Base-by-base conservation (phyloP, 2,888 invertebrate genomes). In the Chrysotoxum bicinctum region DNA sequence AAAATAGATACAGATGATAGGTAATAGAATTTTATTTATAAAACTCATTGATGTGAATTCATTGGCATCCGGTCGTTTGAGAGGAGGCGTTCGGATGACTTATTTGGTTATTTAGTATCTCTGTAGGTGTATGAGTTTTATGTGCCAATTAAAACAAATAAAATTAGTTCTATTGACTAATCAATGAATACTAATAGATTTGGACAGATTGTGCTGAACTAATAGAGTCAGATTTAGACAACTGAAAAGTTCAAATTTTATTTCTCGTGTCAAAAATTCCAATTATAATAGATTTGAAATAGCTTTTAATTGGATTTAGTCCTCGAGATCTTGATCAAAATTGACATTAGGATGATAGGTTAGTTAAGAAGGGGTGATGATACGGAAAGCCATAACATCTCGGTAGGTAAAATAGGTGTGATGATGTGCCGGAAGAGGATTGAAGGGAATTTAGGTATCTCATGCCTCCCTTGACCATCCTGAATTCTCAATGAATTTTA, bases 91-190 rank as follows among this genome's bases (percentile, higher is more conserved):
- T 64, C 40, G 21, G 21, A 58, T 66, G 72, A 77, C 48, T 82
- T 82, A 64, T 56, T 70, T 66, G 45, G 64, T 37, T 70, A 62
- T 69, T 69, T 54, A 52, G 58, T 9, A 58, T 58, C n/a, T 74
- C 16, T 54, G 7, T 16, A 16, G 9, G 14, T 54, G 0, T 48
- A 14, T 48, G 48, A 40, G 52, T 16, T 37, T 40, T 40, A 40
- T 37, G 54, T 64, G 76, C 70, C 48, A 81, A 81, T 70, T 76
- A 76, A 64, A 75, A 58, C 50, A 69, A 62, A 40, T 70, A 40
- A 56, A 81, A 81, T 81, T 64, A 48, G 76, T 80, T 48, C 12
- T 52, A 74, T 81, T 69, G 80, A 70, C 64, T 64, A 70, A 80
- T 79, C 64, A 54, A 64, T 30, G 32, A 50, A 43, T 58, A n/a